Evolutionary conservation across 2,797 vertebrate species (phyloP).

Genomic region (Prunella strophiata): DNA sequence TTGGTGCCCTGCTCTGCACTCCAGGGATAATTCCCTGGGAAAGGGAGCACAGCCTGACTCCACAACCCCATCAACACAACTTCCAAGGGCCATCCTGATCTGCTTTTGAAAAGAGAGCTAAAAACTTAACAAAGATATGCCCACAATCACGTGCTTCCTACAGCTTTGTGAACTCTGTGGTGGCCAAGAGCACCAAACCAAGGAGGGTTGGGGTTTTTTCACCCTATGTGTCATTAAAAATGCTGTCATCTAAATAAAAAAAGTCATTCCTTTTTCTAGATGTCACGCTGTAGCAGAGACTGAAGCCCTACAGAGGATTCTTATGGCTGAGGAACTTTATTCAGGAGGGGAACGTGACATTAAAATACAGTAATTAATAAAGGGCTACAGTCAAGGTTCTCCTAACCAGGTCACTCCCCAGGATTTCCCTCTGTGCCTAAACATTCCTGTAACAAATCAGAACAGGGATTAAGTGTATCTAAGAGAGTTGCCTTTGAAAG

Average conservation of each 20-base stretch:
- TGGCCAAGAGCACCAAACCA: constrained; percentile 20
- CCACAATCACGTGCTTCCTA: not conserved
- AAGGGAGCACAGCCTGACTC: not conserved
- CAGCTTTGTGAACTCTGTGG: fast-evolving
- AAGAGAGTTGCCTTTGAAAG: not conserved
- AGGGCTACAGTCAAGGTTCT: not conserved
- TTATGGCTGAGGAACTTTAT: constrained; percentile 16
- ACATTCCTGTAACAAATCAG: not conserved
- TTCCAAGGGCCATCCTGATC: not conserved
- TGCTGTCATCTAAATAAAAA: not conserved
- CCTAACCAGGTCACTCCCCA: constrained; percentile 7
- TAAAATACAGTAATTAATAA: not conserved
- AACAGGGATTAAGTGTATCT: not conserved
- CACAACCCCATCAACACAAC: not conserved
- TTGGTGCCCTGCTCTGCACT: not conserved
- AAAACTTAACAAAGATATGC: not conserved
- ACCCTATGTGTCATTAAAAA: not conserved
- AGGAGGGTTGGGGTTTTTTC: not conserved
- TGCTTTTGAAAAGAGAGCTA: not conserved
- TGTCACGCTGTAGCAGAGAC: not conserved
- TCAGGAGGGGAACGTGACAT: not conserved
- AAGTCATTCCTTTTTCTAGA: not conserved
- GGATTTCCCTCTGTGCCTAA: not conserved
- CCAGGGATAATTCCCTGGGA: not conserved
- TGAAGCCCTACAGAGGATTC: not conserved